Percentiles rank a stretch among this genome's conserved stretches.
These are phyloP conservation scores for Acipenser ruthenus DNA, from an alignment of 2,797 vertebrate species.

Conservation along the genomic window DNA sequence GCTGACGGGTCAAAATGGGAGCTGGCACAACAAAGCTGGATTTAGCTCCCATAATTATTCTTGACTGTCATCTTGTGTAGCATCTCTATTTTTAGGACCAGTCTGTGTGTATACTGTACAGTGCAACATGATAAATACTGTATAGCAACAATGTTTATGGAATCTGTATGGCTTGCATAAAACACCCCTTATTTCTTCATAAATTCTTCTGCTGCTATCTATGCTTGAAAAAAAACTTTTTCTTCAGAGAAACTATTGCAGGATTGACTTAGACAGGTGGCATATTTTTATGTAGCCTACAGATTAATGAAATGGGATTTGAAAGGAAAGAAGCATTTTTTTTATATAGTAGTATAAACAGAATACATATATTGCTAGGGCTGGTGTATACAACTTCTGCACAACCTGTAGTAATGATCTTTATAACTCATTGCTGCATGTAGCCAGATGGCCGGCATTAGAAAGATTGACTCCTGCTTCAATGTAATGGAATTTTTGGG, in stretches of 20 bases:
- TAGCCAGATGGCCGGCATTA: background rate
- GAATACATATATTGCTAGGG: background rate
- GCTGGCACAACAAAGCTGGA: no score
- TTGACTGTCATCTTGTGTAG: no score
- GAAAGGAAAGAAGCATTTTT: background rate
- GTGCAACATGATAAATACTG: no score
- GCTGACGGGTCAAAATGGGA: no score
- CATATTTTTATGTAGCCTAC: background rate
- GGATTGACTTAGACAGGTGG: slow-evolving; percentile 3
- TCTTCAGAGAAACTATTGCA: background rate
- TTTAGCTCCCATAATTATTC: no score
- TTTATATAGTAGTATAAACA: background rate
- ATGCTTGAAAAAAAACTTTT: slow-evolving; percentile 1
- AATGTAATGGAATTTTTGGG: slow-evolving; percentile 7
- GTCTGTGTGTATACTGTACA: no score
- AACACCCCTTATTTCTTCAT: background rate
- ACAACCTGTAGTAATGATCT: slow-evolving; percentile 3
- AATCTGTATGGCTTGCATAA: background rate
- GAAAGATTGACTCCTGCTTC: slow-evolving; percentile 2
- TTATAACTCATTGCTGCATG: background rate
- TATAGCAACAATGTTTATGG: background rate
- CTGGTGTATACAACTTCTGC: background rate
- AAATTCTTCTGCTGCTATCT: background rate
- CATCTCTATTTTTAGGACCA: no score
- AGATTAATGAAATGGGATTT: slow-evolving; percentile 7